Evolutionary conservation across 2,797 vertebrate species (phyloP).

Genomic region (Gymnopithys bicolor): DNA sequence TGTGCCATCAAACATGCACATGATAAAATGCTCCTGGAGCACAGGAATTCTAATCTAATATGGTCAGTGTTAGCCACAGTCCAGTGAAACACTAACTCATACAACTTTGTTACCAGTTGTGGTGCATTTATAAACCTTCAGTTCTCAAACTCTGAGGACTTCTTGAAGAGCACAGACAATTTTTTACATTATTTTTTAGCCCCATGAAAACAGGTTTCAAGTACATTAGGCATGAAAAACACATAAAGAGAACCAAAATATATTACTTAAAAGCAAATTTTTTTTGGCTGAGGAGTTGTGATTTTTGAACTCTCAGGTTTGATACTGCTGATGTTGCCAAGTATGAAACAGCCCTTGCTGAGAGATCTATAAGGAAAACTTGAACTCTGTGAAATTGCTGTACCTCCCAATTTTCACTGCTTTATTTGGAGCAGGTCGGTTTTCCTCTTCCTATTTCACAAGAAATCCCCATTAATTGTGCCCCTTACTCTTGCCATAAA

Average conservation of each 20-base stretch:
- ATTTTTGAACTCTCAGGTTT: background rate
- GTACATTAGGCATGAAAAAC: background rate
- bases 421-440: background rate
- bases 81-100: background rate
- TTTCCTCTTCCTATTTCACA: slow-evolving; percentile 11
- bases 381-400: background rate
- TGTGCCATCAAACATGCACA: background rate
- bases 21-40: background rate
- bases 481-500: background rate
- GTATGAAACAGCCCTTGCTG: background rate
- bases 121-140: background rate
- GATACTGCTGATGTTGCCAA: background rate
- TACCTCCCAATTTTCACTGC: background rate
- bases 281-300: background rate
- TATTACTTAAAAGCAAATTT: background rate
- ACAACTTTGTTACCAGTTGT: background rate
- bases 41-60: background rate
- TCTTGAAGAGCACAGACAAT: background rate
- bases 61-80: background rate
- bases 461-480: slow-evolving; percentile 21
- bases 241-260: background rate
- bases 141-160: background rate
- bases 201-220: background rate
- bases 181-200: background rate
- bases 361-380: background rate